Percentiles rank a stretch among this genome's conserved stretches.
phyloP scores from a whole-genome alignment of 2,113 vertebrate genomes.

The Paracanthobrama guichenoti region DNA sequence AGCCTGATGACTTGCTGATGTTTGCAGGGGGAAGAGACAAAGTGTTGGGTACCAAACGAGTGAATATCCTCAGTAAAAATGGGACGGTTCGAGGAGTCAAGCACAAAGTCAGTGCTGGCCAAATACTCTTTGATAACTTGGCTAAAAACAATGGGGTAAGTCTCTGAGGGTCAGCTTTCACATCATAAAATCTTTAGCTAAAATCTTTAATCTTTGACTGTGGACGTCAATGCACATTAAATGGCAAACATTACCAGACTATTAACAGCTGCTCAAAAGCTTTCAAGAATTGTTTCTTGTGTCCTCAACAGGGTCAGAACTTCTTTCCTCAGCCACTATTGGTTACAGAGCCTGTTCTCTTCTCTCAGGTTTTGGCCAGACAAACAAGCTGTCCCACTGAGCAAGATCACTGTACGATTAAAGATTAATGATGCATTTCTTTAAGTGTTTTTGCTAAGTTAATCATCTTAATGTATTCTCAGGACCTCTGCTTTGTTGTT shows the following conservation, averaged over 20 bases:
- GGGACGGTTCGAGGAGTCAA: constrained; percentile 95
- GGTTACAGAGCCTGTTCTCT: constrained; percentile 57
- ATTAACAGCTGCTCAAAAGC: neutral
- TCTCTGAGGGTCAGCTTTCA: constrained; percentile 12
- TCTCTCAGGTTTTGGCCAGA: constrained; percentile 40
- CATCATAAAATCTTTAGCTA: neutral
- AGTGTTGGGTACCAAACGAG: constrained; percentile 83
- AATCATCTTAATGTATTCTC: constrained; percentile 75
- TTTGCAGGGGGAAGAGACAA: constrained; percentile 80
- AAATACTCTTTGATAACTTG: constrained; percentile 92
- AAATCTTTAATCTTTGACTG: neutral
- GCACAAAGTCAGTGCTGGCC: constrained; percentile 96
- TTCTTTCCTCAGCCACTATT: constrained; percentile 45
- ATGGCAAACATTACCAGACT: neutral
- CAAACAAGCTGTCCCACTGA: constrained; percentile 58
- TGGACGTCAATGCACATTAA: neutral
- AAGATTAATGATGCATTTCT: constrained; percentile 78
- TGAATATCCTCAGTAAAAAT: constrained; percentile 97
- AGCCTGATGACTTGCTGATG: constrained; percentile 84
- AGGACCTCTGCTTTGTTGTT: constrained; percentile 67
- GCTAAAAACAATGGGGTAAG: constrained; percentile 85
- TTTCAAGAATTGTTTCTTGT: neutral
- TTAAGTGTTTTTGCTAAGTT: constrained; percentile 71
- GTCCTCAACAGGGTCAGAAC: constrained; percentile 33
- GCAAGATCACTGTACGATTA: constrained; percentile 71